Evolutionary conservation across 2,888 invertebrate species (phyloP).

Genomic region (Dolichomitus sp.): DNA sequence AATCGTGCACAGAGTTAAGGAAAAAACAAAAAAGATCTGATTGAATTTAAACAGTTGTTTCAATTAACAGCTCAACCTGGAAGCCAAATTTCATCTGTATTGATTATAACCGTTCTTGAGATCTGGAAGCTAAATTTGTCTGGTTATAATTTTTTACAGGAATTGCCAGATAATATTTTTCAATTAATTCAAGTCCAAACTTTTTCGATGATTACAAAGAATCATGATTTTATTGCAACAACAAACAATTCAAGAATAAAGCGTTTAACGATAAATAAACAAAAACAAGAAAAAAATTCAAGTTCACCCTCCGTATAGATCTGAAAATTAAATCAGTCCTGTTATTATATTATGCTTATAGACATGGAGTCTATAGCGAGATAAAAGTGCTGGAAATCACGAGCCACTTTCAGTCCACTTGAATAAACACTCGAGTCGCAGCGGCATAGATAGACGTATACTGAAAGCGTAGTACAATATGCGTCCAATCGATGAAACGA

Average conservation of each 20-base stretch:
- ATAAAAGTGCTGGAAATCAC: conserved; percentile 32
- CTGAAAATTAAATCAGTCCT: neutral
- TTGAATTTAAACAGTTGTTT: too few species aligned
- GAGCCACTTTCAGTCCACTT: conserved; percentile 59
- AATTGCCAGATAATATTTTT: too few species aligned
- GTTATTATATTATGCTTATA: conserved; percentile 19
- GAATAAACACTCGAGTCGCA: conserved; percentile 58
- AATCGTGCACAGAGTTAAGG: too few species aligned
- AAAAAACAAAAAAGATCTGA: too few species aligned
- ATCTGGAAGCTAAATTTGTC: too few species aligned
- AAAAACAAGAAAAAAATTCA: neutral
- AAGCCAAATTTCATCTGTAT: too few species aligned
- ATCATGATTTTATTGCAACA: neutral
- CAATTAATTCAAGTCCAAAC: neutral
- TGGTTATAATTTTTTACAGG: too few species aligned
- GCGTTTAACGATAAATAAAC: neutral
- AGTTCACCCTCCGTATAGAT: neutral
- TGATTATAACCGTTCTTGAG: too few species aligned
- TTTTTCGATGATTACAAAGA: neutral
- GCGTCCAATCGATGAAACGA: conserved; percentile 52
- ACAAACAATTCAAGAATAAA: neutral
- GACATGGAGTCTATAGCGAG: conserved; percentile 1
- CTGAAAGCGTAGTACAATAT: conserved; percentile 22
- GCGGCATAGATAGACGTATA: conserved; percentile 24
- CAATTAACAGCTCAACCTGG: too few species aligned